Evolutionary conservation across 2,797 vertebrate genomes (phyloP).

Genomic region (Astyanax mexicanus): DNA sequence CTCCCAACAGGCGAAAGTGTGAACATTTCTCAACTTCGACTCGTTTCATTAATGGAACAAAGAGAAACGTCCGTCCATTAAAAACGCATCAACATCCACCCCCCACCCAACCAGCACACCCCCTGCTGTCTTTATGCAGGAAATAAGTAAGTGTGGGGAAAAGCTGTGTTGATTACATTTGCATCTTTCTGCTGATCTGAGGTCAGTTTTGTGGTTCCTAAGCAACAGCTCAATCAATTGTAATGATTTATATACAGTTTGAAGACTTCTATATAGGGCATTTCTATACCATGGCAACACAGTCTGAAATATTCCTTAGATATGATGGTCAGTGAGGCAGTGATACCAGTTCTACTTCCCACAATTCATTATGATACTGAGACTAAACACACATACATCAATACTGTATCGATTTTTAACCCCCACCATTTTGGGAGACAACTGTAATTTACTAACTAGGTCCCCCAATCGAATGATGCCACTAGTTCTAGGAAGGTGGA

Average conservation of each 20-base stretch:
- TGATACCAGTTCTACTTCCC: neutral
- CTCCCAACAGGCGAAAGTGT: constrained; percentile 34
- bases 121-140: neutral
- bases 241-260: neutral
- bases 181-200: constrained; percentile 12
- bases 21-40: constrained; percentile 29
- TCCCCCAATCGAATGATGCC: too few relatives aligned
- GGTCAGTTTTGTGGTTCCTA: neutral
- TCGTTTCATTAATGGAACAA: constrained; percentile 38
- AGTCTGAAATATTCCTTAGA: neutral
- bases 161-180: constrained; percentile 23
- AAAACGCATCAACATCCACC: constrained; percentile 33
- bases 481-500: too few relatives aligned
- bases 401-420: too few relatives aligned
- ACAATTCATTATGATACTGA: neutral
- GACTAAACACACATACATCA: neutral
- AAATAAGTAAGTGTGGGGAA: neutral
- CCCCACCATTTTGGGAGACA: too few relatives aligned
- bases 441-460: too few relatives aligned
- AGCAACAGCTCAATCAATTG: constrained; percentile 12
- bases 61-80: constrained; percentile 28
- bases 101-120: neutral
- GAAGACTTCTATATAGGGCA: neutral
- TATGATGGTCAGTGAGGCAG: neutral
- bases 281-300: neutral